A percentile compares a stretch with the other conserved stretches of the same genome.
phyloP scores from a whole-genome alignment of 2,113 vertebrate species.

The Aramus guarauna region DNA sequence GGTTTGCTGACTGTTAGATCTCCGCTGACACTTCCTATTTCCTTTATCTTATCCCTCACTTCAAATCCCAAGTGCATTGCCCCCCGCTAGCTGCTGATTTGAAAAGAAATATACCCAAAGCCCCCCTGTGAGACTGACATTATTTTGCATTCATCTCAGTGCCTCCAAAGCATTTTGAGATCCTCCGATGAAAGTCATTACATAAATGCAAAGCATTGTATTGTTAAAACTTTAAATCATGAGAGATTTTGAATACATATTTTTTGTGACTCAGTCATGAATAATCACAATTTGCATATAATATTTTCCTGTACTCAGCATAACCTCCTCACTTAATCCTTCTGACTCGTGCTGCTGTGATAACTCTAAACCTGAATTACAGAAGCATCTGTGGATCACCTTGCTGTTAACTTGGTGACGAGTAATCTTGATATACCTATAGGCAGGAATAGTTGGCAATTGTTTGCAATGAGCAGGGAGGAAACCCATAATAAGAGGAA shows the following conservation, averaged over 20 bases:
- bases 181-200: constrained; percentile 9
- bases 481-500: neutral
- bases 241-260: constrained; percentile 13
- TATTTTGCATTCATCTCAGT: neutral
- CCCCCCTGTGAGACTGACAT: neutral
- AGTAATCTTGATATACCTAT: neutral
- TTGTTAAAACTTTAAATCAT: constrained; percentile 42
- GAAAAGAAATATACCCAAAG: neutral
- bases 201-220: constrained; percentile 22
- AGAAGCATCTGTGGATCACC: neutral
- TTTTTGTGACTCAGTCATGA: constrained; percentile 47
- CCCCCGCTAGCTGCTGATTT: neutral
- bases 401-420: neutral
- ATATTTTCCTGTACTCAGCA: constrained; percentile 31
- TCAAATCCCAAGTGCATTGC: neutral
- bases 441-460: neutral
- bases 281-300: constrained; percentile 2
- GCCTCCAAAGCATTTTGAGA: neutral
- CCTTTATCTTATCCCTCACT: neutral
- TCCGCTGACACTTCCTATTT: neutral
- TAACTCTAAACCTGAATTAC: constrained; percentile 2
- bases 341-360: neutral
- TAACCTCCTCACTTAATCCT: neutral
- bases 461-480: neutral
- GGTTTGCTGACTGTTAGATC: neutral